Percentiles rank a stretch among this genome's conserved stretches.
Conservation (phyloP, 1,140 invertebrate species). For the Amphibalanus amphitrite region DNA sequence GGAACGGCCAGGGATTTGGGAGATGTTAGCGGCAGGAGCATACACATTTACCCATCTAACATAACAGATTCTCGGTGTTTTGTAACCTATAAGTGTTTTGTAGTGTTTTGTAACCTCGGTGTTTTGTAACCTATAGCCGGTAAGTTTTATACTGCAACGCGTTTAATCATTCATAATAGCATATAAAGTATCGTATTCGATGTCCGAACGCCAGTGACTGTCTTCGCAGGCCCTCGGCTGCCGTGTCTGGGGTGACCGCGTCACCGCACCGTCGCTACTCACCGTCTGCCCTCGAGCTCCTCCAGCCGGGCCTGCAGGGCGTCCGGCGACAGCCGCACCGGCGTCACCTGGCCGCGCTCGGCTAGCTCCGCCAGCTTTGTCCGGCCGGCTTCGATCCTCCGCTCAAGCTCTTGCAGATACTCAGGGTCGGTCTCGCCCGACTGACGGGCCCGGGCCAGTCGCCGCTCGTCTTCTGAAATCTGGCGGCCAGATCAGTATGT, state of each 20-base stretch:
- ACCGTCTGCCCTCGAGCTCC: slow-evolving; percentile 30
- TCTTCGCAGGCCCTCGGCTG: no score
- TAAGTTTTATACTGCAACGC: no score
- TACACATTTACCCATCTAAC: no score
- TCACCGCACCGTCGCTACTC: not conserved
- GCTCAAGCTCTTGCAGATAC: slow-evolving; percentile 35
- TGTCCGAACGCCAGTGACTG: no score
- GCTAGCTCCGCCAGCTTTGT: slow-evolving; percentile 37
- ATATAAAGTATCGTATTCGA: no score
- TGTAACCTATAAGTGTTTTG: no score
- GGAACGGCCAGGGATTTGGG: no score
- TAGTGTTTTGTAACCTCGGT: no score
- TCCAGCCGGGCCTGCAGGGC: slow-evolving; percentile 46
- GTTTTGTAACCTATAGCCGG: no score
- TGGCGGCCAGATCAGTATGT: slow-evolving; percentile 21
- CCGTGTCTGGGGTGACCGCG: slow-evolving; percentile 2
- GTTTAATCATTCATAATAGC: no score
- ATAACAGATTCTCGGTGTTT: no score
- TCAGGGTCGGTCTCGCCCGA: slow-evolving; percentile 60
- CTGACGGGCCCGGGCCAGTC: slow-evolving; percentile 53
- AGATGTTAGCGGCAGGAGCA: no score
- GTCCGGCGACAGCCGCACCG: slow-evolving; percentile 49
- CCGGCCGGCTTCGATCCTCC: slow-evolving; percentile 16
- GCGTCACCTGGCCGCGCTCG: slow-evolving; percentile 54
- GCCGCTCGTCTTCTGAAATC: slow-evolving; percentile 71